Base-by-base conservation (phyloP, 2,113 vertebrate genomes). In the Platysteira castanea region DNA sequence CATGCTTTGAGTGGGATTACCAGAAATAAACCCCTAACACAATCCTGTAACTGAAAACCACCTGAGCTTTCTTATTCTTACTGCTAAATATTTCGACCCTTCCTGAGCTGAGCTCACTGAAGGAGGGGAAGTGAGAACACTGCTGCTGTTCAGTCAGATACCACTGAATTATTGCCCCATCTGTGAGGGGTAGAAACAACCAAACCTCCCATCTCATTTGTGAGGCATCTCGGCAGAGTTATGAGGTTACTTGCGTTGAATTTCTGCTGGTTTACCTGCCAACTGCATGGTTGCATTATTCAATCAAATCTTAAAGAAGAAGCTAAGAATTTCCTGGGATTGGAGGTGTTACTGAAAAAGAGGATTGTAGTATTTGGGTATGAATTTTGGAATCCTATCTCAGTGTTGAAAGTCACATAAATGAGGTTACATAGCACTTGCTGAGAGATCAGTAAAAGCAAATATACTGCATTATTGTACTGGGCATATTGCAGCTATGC, bases 401-500 rank as follows among this genome's bases (percentile, higher is more conserved):
- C 26, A 33, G 71, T 59, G 33, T 33, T 81, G 52, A 71, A 70
- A 83, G 23, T 67, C 31, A 65, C 35, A 22, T 70, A 47, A 80
- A 78, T 87, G 68, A 87, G 56, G 31, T 77, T 77, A 23, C 46
- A 19, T 20, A 69, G 56, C 24, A 49, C 44, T 68, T 78, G 47
- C 30, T 78, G 52, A 68, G 76, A 78, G 50, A 81, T 74, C 16
- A 63, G 73, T 33, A 67, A 37, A 88, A 57, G 19, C 71, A 65
- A 33, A 7, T 11, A 26, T 12, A 86, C 9, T 30, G 47, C 88
- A 47, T 81, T 63, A 24, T 3, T 77, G 27, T 67, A 15, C 35
- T 54, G n/a, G 35, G 9, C 0, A 0, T 75, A 15, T 71, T 68
- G 41, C 33, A 54, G 0, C 30, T 59, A 0, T 69, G 35, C 39